Conservation (phyloP, 2,797 vertebrate genomes). For the Lithobates pipiens region DNA sequence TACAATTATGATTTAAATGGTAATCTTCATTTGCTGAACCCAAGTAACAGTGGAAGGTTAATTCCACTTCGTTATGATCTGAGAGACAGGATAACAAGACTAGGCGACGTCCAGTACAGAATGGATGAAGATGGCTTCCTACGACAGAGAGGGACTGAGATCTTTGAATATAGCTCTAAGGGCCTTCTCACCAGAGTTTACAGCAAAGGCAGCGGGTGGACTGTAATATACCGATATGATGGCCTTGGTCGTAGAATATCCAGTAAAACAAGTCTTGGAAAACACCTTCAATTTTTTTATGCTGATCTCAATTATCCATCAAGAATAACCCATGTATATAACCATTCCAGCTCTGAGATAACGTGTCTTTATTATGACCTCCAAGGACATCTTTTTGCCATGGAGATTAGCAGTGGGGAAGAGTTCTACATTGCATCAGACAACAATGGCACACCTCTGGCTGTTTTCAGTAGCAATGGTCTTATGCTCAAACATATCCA, state of each 20-base stretch:
- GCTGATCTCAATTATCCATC: conserved; percentile 94
- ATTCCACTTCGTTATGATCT: conserved; percentile 93
- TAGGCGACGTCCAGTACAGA: conserved; percentile 94
- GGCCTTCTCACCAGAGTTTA: conserved; percentile 93
- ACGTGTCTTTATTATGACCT: conserved; percentile 98
- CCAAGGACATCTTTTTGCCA: conserved; percentile 96
- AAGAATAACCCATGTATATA: conserved; percentile 96
- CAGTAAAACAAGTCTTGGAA: conserved; percentile 89
- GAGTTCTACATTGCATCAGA: conserved; percentile 98
- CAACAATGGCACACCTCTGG: conserved; percentile 93
- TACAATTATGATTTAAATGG: conserved; percentile 98
- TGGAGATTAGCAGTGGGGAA: conserved; percentile 97
- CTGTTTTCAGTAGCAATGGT: conserved; percentile 96
- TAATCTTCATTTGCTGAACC: conserved; percentile 93
- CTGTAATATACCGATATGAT: conserved; percentile 93
- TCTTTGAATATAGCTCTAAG: conserved; percentile 98
- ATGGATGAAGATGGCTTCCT: conserved; percentile 97
- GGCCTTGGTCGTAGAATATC: conserved; percentile 94
- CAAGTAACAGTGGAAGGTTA: conserved; percentile 88
- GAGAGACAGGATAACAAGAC: conserved; percentile 93
- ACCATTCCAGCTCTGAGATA: conserved; percentile 97
- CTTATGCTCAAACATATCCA: conserved; percentile 97
- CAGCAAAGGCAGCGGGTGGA: conserved; percentile 96
- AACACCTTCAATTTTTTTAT: conserved; percentile 97
- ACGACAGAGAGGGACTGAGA: conserved; percentile 91